A percentile compares a stretch with the other conserved stretches of the same genome.
Evolutionary conservation across 2,797 vertebrate species (phyloP).

Genomic region (Gastrophryne carolinensis): DNA sequence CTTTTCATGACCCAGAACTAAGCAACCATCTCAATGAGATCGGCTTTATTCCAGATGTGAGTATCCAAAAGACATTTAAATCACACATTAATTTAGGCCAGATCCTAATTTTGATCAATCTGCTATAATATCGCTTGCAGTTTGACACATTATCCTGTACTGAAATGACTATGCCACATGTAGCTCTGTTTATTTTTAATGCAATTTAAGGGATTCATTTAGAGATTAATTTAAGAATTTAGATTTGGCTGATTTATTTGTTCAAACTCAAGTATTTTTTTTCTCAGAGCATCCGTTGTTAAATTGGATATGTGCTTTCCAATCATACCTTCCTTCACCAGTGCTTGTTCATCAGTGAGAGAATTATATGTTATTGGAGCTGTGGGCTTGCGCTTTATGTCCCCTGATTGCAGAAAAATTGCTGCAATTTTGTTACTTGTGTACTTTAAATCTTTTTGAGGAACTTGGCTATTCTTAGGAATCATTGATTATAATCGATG

Average conservation of each 20-base stretch:
- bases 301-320: not conserved
- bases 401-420: conserved; percentile 16
- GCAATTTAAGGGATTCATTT: not conserved
- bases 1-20: conserved; percentile 96
- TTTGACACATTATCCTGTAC: not conserved
- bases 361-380: not conserved
- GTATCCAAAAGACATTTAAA: conserved; percentile 59
- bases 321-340: not conserved
- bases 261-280: not conserved
- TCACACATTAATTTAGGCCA: conserved; percentile 13
- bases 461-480: not conserved
- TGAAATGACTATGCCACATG: not conserved
- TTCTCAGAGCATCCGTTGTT: not conserved
- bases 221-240: not conserved
- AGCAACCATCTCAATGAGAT: conserved; percentile 98
- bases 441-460: conserved; percentile 15
- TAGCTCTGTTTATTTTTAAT: not conserved
- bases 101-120: not conserved
- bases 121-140: no score
- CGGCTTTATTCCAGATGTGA: conserved; percentile 97
- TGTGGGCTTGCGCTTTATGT: not conserved
- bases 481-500: conserved; percentile 3
- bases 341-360: not conserved
- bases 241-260: not conserved
- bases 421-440: conserved; percentile 24